Evolutionary conservation across 1,140 invertebrate species (phyloP).

Genomic region (Eulimnadia texana): DNA sequence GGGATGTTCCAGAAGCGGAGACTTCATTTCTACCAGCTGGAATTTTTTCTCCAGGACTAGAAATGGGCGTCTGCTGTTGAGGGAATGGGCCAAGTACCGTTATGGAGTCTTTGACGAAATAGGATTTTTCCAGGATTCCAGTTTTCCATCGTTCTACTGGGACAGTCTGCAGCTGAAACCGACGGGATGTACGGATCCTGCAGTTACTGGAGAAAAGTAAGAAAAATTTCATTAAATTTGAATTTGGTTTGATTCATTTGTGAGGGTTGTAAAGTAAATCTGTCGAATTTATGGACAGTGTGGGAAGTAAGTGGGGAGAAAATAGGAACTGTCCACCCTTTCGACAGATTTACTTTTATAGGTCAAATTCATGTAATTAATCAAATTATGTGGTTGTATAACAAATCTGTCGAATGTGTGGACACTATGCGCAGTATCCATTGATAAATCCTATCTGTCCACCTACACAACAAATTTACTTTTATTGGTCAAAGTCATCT

Average conservation of each 20-base stretch:
- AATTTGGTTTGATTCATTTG: not conserved
- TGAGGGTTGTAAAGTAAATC: too few species aligned
- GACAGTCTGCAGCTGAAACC: not conserved
- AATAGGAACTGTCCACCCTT: too few species aligned
- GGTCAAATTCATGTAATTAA: too few species aligned
- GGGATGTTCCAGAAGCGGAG: constrained; percentile 40
- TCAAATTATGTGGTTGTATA: too few species aligned
- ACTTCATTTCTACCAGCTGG: constrained; percentile 41
- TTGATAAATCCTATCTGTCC: too few species aligned
- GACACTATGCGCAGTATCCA: too few species aligned
- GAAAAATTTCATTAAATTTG: not conserved
- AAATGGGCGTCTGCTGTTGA: constrained; percentile 36
- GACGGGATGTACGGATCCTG: not conserved
- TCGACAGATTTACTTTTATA: too few species aligned
- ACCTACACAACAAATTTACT: too few species aligned
- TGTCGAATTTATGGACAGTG: too few species aligned
- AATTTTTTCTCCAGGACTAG: constrained; percentile 21
- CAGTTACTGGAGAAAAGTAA: not conserved
- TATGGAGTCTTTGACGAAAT: constrained; percentile 55
- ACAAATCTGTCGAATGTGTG: too few species aligned
- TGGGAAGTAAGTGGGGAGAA: too few species aligned
- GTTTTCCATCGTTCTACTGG: not conserved
- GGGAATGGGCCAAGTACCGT: constrained; percentile 48
- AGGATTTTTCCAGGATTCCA: constrained; percentile 19
- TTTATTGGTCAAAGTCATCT: too few species aligned